These are phyloP conservation scores for Salminus brasiliensis DNA, from an alignment of 2,113 vertebrate species.

Conservation along the genomic window DNA sequence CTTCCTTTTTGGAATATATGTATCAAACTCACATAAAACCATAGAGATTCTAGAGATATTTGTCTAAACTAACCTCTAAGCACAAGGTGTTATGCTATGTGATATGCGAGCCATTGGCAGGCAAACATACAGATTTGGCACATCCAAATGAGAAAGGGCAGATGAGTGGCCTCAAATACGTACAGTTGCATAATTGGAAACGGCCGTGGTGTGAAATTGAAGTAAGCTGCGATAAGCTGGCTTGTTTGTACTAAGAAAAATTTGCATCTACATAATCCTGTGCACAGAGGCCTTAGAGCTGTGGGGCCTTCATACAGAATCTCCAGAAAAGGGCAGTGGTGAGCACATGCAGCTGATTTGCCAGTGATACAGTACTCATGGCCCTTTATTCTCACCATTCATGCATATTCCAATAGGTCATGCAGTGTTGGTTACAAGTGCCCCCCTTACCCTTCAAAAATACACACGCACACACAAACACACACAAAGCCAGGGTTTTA, in stretches of 20 bases:
- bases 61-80: no score
- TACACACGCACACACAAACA: background rate
- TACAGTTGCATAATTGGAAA: background rate
- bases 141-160: background rate
- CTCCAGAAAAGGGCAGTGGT: background rate
- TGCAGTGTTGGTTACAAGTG: background rate
- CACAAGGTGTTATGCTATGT: no score
- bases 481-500: background rate
- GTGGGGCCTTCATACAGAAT: background rate
- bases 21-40: no score
- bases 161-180: background rate
- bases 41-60: no score
- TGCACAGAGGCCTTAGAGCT: background rate
- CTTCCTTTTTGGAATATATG: no score
- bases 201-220: background rate
- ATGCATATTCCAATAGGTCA: background rate
- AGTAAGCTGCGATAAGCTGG: background rate
- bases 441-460: background rate
- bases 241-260: background rate
- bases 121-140: background rate
- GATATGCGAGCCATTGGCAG: no score
- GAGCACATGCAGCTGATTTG: background rate
- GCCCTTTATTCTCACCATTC: background rate
- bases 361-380: background rate
- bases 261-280: background rate